These are phyloP conservation scores for Myrmecobius fasciatus DNA, from an alignment of 2,113 vertebrate species.

Conservation along the genomic window DNA sequence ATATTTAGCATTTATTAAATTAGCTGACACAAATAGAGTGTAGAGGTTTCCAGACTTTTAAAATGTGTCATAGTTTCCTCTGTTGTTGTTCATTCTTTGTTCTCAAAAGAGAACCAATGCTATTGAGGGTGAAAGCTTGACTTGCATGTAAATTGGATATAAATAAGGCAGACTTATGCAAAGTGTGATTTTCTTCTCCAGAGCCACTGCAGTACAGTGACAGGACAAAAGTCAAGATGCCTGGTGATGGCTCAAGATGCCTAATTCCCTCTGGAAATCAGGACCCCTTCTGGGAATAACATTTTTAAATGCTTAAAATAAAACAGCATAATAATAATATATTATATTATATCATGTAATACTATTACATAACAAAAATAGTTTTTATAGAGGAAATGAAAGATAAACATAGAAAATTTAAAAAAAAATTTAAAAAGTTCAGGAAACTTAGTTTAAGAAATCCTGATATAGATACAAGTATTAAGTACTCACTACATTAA, in stretches of 20 bases:
- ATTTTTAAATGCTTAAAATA: no score
- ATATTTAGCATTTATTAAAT: background rate
- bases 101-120: background rate
- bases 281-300: no score
- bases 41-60: background rate
- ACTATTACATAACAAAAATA: no score
- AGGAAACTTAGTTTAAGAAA: no score
- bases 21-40: background rate
- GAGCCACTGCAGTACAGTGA: background rate
- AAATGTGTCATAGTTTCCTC: fast-evolving
- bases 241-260: background rate
- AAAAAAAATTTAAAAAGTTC: no score
- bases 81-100: background rate
- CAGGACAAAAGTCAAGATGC: background rate
- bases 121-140: background rate
- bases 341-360: no score
- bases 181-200: background rate
- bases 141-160: background rate
- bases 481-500: no score
- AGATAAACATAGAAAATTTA: no score
- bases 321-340: no score
- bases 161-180: background rate
- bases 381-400: no score
- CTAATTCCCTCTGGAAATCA: background rate
- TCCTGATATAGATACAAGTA: no score